Conservation (phyloP, 2,888 invertebrate species). For the Diaphora mendica region DNA sequence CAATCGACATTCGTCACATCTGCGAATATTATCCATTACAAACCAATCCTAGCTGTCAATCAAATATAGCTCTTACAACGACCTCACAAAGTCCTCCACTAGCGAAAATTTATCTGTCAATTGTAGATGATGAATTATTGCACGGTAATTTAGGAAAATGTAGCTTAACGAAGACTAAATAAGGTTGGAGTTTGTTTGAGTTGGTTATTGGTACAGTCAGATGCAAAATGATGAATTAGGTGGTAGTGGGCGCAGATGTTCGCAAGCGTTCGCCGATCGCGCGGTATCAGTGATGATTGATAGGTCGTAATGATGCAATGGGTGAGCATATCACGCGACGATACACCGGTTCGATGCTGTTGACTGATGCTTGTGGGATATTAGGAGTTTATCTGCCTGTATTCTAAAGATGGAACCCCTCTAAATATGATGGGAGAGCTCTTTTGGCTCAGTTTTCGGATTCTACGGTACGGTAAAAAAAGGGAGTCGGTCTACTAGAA, state of each 20-base stretch:
- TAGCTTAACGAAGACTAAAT: not conserved
- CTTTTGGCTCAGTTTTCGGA: not conserved
- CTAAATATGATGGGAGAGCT: not conserved
- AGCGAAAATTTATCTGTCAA: slow-evolving; percentile 41
- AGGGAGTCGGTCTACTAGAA: not conserved
- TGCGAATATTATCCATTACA: slow-evolving; percentile 35
- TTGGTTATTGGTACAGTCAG: slow-evolving; percentile 13
- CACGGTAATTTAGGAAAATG: not conserved
- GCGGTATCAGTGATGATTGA: slow-evolving; percentile 53
- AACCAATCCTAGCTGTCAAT: slow-evolving; percentile 10
- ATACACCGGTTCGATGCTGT: slow-evolving; percentile 38
- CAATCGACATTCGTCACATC: slow-evolving; percentile 54
- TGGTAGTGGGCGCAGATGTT: slow-evolving; percentile 49
- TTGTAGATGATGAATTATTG: slow-evolving; percentile 48
- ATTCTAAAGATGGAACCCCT: not conserved
- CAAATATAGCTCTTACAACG: slow-evolving; percentile 32
- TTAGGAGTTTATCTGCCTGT: slow-evolving; percentile 1
- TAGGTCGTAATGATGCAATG: slow-evolving; percentile 38
- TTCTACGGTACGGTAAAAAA: not conserved
- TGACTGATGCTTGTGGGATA: slow-evolving; percentile 24
- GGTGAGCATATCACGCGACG: slow-evolving; percentile 36
- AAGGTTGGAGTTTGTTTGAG: slow-evolving; percentile 10
- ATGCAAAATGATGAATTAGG: slow-evolving; percentile 47
- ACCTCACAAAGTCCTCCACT: slow-evolving; percentile 26
- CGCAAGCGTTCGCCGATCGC: slow-evolving; percentile 39